Conservation (phyloP, 2,113 vertebrate species). For the Alosa alosa region DNA sequence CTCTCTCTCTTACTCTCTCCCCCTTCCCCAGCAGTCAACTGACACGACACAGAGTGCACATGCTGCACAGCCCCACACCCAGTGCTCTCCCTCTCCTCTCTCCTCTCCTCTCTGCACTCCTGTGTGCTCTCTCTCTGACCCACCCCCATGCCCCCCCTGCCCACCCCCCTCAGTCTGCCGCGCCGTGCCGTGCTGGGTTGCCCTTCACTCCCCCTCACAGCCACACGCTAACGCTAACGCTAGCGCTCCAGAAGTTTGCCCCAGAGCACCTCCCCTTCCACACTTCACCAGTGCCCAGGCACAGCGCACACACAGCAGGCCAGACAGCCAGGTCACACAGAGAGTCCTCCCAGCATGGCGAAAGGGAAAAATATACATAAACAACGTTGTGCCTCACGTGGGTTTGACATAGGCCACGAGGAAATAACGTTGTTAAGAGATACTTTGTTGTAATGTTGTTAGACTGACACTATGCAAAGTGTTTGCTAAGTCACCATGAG, state of each 20-base stretch:
- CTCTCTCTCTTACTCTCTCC: slow-evolving; percentile 54
- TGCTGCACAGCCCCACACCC: slow-evolving; percentile 42
- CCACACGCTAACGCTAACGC: not conserved
- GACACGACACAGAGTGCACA: slow-evolving; percentile 54
- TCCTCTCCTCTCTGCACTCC: slow-evolving; percentile 16
- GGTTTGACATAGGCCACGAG: not conserved
- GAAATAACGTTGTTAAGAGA: not conserved
- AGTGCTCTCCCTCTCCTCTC: slow-evolving; percentile 38
- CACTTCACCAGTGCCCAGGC: not conserved
- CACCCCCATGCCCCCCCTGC: slow-evolving; percentile 43
- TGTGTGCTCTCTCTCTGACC: not conserved
- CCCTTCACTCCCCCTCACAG: not conserved
- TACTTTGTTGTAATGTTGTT: not conserved
- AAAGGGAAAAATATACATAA: not conserved
- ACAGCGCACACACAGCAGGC: not conserved
- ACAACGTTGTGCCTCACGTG: not conserved
- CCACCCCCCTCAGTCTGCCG: slow-evolving; percentile 35
- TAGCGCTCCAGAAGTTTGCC: not conserved
- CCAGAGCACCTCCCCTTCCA: not conserved
- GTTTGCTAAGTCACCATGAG: not conserved
- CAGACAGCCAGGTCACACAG: not conserved
- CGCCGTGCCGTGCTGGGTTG: too few relatives aligned
- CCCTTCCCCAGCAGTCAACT: slow-evolving; percentile 20
- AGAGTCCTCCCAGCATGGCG: not conserved
- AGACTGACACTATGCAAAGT: not conserved